Conservation (phyloP, 2,797 vertebrate genomes). For the Chrysocyon brachyurus region DNA sequence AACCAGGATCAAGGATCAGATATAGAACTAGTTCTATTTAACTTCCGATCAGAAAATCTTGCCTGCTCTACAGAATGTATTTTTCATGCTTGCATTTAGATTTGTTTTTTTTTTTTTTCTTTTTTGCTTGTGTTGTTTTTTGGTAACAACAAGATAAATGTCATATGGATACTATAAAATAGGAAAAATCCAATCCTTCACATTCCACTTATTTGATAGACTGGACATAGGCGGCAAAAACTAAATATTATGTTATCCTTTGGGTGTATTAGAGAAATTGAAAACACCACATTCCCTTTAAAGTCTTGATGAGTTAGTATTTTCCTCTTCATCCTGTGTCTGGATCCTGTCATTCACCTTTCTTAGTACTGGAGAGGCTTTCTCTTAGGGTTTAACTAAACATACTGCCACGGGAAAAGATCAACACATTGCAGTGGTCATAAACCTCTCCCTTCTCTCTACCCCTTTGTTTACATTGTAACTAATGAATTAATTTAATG, state of each 20-base stretch:
- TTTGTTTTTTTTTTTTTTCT: background rate
- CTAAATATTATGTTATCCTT: background rate
- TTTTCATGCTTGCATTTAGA: background rate
- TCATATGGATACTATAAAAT: background rate
- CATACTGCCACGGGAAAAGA: background rate
- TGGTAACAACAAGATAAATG: background rate
- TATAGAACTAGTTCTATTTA: background rate
- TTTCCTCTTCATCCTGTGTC: background rate
- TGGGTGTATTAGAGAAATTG: background rate
- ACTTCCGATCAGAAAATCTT: background rate
- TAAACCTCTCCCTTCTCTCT: background rate
- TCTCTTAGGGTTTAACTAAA: background rate
- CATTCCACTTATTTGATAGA: background rate
- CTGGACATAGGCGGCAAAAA: background rate
- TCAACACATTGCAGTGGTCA: background rate
- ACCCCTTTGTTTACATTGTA: background rate
- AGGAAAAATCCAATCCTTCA: background rate
- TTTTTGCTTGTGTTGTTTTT: background rate
- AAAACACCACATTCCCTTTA: background rate
- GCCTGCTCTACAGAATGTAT: background rate
- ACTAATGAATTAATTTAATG: background rate
- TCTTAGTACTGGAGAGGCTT: background rate
- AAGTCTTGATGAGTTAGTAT: background rate
- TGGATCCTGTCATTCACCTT: background rate
- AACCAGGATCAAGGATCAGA: background rate